phyloP scores from a whole-genome alignment of 2,113 vertebrate genomes.

The Cottus gobio region DNA sequence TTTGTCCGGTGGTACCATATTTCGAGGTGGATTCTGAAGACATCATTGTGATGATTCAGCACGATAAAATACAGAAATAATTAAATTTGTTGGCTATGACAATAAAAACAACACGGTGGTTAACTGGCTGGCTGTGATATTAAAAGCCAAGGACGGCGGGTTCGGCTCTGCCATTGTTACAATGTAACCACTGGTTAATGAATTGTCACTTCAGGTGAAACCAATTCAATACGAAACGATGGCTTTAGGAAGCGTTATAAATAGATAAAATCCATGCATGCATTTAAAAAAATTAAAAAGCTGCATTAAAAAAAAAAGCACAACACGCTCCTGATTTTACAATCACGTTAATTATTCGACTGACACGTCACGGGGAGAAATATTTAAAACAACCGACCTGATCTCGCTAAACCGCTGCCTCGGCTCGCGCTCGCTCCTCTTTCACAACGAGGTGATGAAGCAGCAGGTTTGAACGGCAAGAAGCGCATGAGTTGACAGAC shows the following conservation, averaged over 20 bases:
- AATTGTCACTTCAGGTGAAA: conserved; percentile 75
- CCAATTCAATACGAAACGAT: conserved; percentile 48
- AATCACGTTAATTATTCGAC: neutral
- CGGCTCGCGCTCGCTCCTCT: conserved; percentile 65
- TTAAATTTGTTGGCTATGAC: conserved; percentile 35
- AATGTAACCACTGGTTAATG: conserved; percentile 64
- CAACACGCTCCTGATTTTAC: neutral
- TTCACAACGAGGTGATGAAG: conserved; percentile 78
- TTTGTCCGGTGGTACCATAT: conserved; percentile 80
- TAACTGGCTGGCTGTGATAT: conserved; percentile 18
- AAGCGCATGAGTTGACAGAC: conserved; percentile 78
- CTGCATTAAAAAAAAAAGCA: neutral
- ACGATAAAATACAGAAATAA: conserved; percentile 58
- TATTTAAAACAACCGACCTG: conserved; percentile 74
- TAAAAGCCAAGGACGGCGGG: conserved; percentile 55
- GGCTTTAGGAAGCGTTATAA: neutral
- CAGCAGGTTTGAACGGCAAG: conserved; percentile 77
- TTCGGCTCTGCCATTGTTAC: conserved; percentile 59
- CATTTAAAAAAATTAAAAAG: neutral
- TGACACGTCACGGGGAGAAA: conserved; percentile 39
- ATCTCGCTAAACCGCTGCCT: conserved; percentile 69
- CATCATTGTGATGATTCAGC: conserved; percentile 82
- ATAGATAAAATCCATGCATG: conserved; percentile 23
- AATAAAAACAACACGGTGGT: conserved; percentile 37
- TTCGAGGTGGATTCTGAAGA: conserved; percentile 75